Evolutionary conservation across 2,113 vertebrate species (phyloP).

Genomic region (Tachysurus vachellii): DNA sequence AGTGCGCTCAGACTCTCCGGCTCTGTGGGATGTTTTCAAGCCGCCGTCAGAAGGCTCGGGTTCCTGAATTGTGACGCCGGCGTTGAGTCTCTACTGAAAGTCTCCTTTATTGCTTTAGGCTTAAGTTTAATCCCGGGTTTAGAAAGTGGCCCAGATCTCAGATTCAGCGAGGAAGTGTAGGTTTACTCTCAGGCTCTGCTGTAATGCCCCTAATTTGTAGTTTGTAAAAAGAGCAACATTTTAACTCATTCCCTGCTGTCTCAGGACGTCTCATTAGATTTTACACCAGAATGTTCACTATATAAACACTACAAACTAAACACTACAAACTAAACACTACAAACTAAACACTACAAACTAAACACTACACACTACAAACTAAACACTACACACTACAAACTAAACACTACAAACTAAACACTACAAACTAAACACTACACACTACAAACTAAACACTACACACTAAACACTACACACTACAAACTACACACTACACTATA

Average conservation of each 20-base stretch:
- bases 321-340: too few relatives aligned
- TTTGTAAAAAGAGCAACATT: not conserved
- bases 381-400: too few relatives aligned
- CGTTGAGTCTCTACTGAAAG: not conserved
- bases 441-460: too few relatives aligned
- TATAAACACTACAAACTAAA: not conserved
- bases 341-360: too few relatives aligned
- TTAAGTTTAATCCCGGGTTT: constrained; percentile 18
- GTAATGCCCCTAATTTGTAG: constrained; percentile 7
- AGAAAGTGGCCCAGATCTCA: not conserved
- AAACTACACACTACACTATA: too few relatives aligned
- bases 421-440: too few relatives aligned
- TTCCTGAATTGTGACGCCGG: not conserved
- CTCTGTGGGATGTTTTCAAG: not conserved
- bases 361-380: too few relatives aligned
- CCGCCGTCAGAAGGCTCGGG: not conserved
- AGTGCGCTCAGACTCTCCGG: not conserved
- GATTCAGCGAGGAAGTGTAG: not conserved
- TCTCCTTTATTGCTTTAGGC: constrained; percentile 20
- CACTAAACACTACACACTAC: too few relatives aligned
- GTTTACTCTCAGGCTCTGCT: not conserved
- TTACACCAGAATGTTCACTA: not conserved
- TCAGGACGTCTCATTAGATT: not conserved
- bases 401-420: too few relatives aligned
- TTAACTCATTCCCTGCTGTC: not conserved